These are phyloP conservation scores for Schizothorax lantsangensis DNA, from an alignment of 2,797 vertebrate species.

Conservation along the genomic window DNA sequence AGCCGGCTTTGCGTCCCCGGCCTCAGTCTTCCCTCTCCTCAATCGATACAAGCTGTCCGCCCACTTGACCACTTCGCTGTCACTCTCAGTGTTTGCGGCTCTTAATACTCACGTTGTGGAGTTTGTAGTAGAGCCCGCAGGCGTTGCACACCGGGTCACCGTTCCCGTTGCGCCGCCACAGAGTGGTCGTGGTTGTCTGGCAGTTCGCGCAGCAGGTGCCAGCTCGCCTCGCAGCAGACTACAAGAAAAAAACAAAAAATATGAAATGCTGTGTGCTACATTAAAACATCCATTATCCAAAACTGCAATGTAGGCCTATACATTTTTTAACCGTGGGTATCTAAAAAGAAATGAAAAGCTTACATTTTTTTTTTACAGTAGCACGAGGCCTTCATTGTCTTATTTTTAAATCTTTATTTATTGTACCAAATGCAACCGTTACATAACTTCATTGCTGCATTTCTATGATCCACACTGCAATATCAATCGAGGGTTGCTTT, in stretches of 20 bases:
- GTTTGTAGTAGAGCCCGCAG: conserved; percentile 99
- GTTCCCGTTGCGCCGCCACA: conserved; percentile 98
- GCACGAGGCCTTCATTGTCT: not conserved
- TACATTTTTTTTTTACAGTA: not conserved
- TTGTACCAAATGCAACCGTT: not conserved
- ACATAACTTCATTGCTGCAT: not conserved
- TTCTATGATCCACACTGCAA: not conserved
- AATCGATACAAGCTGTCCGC: conserved; percentile 83
- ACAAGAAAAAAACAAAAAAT: conserved; percentile 27
- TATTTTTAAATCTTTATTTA: not conserved
- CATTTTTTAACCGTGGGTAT: not conserved
- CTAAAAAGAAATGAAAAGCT: too few species aligned
- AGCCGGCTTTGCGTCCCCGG: conserved; percentile 71
- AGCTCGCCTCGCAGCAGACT: conserved; percentile 97
- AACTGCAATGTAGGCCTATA: not conserved
- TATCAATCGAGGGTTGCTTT: conserved; percentile 12
- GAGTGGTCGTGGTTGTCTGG: conserved; percentile 98
- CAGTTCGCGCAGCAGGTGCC: conserved; percentile 99
- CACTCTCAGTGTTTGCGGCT: conserved; percentile 39
- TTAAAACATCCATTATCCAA: conserved; percentile 18
- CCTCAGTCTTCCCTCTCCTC: conserved; percentile 70
- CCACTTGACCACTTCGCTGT: conserved; percentile 76
- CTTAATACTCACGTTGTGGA: conserved; percentile 94
- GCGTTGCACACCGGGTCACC: conserved; percentile 99
- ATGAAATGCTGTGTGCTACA: conserved; percentile 48